phyloP scores from a whole-genome alignment of 2,113 vertebrate species.

The Daphoenositta chrysoptera region DNA sequence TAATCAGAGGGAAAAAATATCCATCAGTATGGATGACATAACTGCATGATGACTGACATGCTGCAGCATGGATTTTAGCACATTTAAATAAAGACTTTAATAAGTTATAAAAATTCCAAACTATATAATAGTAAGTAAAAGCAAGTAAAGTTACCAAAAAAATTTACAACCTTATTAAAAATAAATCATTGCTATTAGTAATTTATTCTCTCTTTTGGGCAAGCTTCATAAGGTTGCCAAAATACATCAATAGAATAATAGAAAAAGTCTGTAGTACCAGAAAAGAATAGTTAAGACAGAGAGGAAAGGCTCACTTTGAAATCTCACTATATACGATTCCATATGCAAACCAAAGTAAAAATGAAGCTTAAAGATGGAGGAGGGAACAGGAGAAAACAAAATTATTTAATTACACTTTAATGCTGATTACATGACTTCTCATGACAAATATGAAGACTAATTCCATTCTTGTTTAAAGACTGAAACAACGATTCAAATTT shows the following conservation, averaged over 20 bases:
- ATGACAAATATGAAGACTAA: background rate
- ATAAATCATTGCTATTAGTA: background rate
- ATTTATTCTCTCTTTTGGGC: background rate
- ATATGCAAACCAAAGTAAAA: background rate
- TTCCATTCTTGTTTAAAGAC: background rate
- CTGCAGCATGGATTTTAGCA: background rate
- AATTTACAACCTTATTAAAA: background rate
- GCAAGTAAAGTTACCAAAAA: background rate
- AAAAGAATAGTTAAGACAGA: background rate
- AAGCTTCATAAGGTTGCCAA: background rate
- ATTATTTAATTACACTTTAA: background rate
- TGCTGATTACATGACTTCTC: background rate
- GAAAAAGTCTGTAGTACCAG: background rate
- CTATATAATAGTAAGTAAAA: background rate
- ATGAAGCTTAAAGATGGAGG: background rate
- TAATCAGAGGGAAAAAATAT: background rate
- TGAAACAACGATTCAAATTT: background rate
- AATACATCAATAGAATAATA: background rate
- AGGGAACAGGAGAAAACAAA: background rate
- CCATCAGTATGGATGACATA: background rate
- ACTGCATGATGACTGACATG: background rate
- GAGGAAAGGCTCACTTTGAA: background rate
- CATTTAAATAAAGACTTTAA: background rate
- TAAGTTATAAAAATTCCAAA: background rate
- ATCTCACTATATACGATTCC: background rate